Evolutionary conservation across 2,888 invertebrate genomes (phyloP).

Genomic region (Nezara viridula): DNA sequence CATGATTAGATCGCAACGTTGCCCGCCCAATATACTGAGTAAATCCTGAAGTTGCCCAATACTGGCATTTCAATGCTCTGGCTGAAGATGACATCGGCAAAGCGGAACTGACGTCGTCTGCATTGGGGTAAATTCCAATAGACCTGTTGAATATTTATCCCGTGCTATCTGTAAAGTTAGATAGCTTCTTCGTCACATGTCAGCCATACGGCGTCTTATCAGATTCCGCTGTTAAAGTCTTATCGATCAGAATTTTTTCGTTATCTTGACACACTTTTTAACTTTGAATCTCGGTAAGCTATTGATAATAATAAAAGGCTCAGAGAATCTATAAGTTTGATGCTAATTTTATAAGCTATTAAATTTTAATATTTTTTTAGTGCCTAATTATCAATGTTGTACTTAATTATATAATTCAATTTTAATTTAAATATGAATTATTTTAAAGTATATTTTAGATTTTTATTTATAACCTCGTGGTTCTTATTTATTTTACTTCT

Average conservation of each 20-base stretch:
- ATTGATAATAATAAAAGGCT: too few relatives aligned
- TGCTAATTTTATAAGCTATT: too few relatives aligned
- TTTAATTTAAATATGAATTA: too few relatives aligned
- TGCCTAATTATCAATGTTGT: too few relatives aligned
- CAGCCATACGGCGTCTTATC: neutral
- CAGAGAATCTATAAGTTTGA: too few relatives aligned
- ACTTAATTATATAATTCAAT: too few relatives aligned
- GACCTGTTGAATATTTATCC: conserved; percentile 17
- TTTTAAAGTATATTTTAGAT: too few relatives aligned
- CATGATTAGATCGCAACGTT: neutral
- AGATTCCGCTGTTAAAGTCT: neutral
- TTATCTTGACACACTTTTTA: neutral
- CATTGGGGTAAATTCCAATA: neutral
- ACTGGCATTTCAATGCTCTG: neutral
- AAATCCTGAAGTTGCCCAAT: neutral
- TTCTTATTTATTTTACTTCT: too few relatives aligned
- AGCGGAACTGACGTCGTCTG: neutral
- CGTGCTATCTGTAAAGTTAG: neutral
- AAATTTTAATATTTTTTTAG: too few relatives aligned
- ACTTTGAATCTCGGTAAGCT: neutral
- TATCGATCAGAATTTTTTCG: neutral
- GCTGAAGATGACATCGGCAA: neutral
- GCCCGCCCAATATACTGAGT: neutral
- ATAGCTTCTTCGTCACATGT: neutral
- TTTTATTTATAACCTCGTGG: too few relatives aligned